Conservation (phyloP, 2,797 vertebrate genomes). For the Sebastes paucispinis region DNA sequence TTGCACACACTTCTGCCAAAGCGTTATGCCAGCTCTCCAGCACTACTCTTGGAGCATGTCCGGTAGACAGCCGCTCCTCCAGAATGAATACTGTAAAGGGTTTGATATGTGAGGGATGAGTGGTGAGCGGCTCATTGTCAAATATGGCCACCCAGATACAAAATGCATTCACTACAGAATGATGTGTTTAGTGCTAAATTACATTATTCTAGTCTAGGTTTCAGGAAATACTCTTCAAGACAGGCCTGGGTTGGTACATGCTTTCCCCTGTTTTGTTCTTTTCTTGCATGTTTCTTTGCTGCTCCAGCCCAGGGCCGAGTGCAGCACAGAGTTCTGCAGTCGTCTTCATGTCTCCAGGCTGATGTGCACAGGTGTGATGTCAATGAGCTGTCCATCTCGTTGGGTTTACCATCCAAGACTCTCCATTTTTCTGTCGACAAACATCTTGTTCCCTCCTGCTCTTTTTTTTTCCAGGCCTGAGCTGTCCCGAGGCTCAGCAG, state of each 20-base stretch:
- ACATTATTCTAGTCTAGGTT: neutral
- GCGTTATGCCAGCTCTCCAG: conserved; percentile 26
- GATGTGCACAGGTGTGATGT: conserved; percentile 20
- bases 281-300: neutral
- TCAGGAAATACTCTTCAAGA: neutral
- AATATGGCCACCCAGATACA: conserved; percentile 13
- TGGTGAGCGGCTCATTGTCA: conserved; percentile 8
- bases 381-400: conserved; percentile 13
- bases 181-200: neutral
- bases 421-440: conserved; percentile 27
- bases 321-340: neutral
- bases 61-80: conserved; percentile 18
- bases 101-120: conserved; percentile 22
- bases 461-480: neutral
- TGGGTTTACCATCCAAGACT: neutral
- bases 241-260: neutral
- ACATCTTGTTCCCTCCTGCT: conserved; percentile 34
- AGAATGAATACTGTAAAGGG: conserved; percentile 19
- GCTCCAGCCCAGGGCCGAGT: neutral
- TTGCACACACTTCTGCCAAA: conserved; percentile 50
- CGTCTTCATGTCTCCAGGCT: conserved; percentile 5
- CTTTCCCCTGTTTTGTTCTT: neutral
- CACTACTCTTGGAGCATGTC: conserved; percentile 34
- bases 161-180: neutral
- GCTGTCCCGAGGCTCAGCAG: conserved; percentile 44